These are phyloP conservation scores for Polypedilum vanderplanki DNA, from an alignment of 1,140 invertebrate genomes.

Conservation along the genomic window DNA sequence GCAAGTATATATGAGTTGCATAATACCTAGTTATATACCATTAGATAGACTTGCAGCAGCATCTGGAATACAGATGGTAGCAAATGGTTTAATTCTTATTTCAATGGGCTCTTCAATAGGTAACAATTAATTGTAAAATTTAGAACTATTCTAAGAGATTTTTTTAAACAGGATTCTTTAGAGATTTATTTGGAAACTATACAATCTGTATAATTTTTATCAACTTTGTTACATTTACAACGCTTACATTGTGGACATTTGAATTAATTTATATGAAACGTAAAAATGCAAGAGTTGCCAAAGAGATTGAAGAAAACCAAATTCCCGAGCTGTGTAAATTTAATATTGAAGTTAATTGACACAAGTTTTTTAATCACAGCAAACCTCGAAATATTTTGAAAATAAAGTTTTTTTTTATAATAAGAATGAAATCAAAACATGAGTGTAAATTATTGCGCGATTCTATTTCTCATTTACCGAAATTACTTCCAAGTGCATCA, in stretches of 20 bases:
- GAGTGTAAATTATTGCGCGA: conserved; percentile 34
- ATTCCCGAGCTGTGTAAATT: conserved; percentile 10
- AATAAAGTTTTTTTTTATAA: not conserved
- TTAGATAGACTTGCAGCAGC: conserved; percentile 55
- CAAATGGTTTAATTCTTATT: conserved; percentile 54
- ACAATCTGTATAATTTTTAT: not conserved
- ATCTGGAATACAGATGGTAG: conserved; percentile 56
- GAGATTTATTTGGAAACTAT: not conserved
- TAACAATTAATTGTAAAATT: conserved; percentile 34
- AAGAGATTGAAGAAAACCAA: not conserved
- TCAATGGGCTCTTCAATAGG: conserved; percentile 55
- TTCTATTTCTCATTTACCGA: conserved; percentile 31
- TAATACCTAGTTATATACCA: conserved; percentile 60
- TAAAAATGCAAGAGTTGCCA: not conserved
- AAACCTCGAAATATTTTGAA: not conserved
- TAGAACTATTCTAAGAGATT: no score
- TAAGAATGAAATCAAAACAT: conserved; percentile 33
- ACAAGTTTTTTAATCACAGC: not conserved
- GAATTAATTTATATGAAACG: not conserved
- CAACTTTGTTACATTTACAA: not conserved
- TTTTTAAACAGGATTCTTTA: conserved; percentile 50
- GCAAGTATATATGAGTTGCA: conserved; percentile 59
- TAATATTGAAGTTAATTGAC: conserved; percentile 5
- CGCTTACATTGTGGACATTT: not conserved
- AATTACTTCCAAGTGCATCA: not conserved